Conservation (phyloP, 2,888 invertebrate genomes). For the Hirtodrosophila cameraria region DNA sequence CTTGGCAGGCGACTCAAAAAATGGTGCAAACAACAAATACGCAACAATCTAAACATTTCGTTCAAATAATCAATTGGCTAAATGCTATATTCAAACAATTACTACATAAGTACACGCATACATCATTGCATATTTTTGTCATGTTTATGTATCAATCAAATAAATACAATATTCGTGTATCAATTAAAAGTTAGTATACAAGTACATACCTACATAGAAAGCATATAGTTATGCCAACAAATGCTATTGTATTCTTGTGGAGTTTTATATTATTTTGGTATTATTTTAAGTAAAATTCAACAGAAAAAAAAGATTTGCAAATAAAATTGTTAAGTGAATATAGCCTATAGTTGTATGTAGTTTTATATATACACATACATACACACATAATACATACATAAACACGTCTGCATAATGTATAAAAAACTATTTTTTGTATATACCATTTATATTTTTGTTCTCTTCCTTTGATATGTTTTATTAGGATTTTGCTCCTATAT, state of each 20-base stretch:
- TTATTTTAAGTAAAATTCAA: slow-evolving; percentile 47
- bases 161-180: slow-evolving; percentile 6
- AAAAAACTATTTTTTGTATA: slow-evolving; percentile 58
- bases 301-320: slow-evolving; percentile 38
- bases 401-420: slow-evolving; percentile 47
- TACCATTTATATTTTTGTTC: slow-evolving; percentile 50
- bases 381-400: slow-evolving; percentile 16
- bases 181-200: slow-evolving; percentile 32
- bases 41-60: slow-evolving; percentile 48
- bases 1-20: slow-evolving; percentile 25
- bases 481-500: slow-evolving; percentile 22
- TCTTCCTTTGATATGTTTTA: slow-evolving; percentile 33
- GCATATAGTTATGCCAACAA: slow-evolving; percentile 27
- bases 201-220: slow-evolving; percentile 24
- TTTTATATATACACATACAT: slow-evolving; percentile 49
- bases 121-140: slow-evolving; percentile 16
- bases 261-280: slow-evolving; percentile 53
- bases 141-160: background rate
- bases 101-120: slow-evolving; percentile 9
- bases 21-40: slow-evolving; percentile 31
- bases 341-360: slow-evolving; percentile 63
- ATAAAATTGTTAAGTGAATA: slow-evolving; percentile 51
- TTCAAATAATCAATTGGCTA: slow-evolving; percentile 42
- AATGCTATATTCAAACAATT: slow-evolving; percentile 21
- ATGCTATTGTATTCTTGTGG: slow-evolving; percentile 35